Evolutionary conservation across 1,140 invertebrate species (phyloP).

Genomic region (Cyphomyrmex costatus): DNA sequence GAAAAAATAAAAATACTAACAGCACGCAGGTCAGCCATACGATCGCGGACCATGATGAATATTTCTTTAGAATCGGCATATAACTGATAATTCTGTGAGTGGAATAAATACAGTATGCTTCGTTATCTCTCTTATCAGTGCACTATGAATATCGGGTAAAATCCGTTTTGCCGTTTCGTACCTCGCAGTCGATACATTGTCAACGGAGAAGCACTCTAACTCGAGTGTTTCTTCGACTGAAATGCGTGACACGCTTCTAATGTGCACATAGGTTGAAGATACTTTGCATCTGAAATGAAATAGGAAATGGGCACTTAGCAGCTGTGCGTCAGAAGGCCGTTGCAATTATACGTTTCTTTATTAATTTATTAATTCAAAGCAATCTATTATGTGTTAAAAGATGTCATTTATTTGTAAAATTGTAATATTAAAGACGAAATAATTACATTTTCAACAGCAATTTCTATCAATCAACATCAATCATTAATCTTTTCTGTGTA

Average conservation of each 20-base stretch:
- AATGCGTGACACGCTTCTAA: constrained; percentile 55
- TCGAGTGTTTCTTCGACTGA: constrained; percentile 1
- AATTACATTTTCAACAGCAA: not conserved
- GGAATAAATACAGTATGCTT: constrained; percentile 30
- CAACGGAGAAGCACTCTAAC: not conserved
- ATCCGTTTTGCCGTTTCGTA: constrained; percentile 53
- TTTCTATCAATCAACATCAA: not conserved
- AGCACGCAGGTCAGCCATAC: constrained; percentile 82
- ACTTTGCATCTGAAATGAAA: constrained; percentile 83
- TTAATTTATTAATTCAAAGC: constrained; percentile 34
- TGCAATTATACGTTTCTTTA: constrained; percentile 59
- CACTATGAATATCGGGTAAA: constrained; percentile 80
- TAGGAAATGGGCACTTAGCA: constrained; percentile 83
- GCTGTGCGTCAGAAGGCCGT: constrained; percentile 77
- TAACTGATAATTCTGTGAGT: constrained; percentile 75
- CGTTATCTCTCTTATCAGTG: constrained; percentile 81
- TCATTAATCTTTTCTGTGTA: not conserved
- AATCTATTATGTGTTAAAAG: constrained; percentile 10
- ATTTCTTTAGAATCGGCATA: constrained; percentile 59
- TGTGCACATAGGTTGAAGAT: constrained; percentile 71
- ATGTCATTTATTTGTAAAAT: not conserved
- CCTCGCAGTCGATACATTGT: constrained; percentile 18
- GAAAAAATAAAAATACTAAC: constrained; percentile 78
- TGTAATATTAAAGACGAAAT: not conserved
- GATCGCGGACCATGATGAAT: constrained; percentile 84